Evolutionary conservation across 2,888 invertebrate species (phyloP).

Genomic region (Hirtodrosophila trivittata): DNA sequence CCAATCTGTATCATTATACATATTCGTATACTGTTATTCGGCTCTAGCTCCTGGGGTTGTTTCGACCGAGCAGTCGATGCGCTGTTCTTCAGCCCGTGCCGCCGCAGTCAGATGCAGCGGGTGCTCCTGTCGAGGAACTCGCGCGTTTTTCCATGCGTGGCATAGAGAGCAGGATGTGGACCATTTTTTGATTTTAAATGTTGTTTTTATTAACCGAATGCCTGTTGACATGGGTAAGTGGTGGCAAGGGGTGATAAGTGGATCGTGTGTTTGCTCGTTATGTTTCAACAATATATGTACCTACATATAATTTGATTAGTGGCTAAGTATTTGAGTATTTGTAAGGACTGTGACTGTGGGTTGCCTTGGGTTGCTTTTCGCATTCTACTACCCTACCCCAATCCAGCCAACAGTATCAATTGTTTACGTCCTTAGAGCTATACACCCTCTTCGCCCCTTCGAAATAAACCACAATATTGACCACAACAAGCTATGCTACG

Average conservation of each 20-base stretch:
- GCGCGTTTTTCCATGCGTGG: not conserved
- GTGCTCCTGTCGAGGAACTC: not conserved
- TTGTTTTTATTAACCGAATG: constrained; percentile 65
- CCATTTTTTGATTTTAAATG: constrained; percentile 61
- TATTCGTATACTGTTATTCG: constrained; percentile 15
- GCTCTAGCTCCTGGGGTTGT: constrained; percentile 46
- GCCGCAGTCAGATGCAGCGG: constrained; percentile 13
- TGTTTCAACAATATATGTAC: constrained; percentile 43
- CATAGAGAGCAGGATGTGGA: constrained; percentile 23
- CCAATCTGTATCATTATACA: constrained; percentile 53
- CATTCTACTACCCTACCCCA: constrained; percentile 6
- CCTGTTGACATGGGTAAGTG: constrained; percentile 49
- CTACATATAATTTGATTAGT: constrained; percentile 64
- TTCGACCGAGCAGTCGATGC: constrained; percentile 14
- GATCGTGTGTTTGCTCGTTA: constrained; percentile 38
- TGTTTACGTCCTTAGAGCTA: constrained; percentile 12
- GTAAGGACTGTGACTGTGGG: constrained; percentile 5
- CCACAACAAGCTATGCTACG: constrained; percentile 57
- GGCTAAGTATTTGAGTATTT: constrained; percentile 48
- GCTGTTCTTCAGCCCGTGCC: constrained; percentile 42
- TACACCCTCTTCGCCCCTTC: constrained; percentile 35
- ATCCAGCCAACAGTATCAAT: constrained; percentile 3
- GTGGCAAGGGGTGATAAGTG: constrained; percentile 63
- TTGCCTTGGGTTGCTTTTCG: constrained; percentile 5
- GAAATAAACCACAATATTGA: constrained; percentile 70